Evolutionary conservation across 2,113 vertebrate species (phyloP).

Genomic region (Elanoides forficatus): DNA sequence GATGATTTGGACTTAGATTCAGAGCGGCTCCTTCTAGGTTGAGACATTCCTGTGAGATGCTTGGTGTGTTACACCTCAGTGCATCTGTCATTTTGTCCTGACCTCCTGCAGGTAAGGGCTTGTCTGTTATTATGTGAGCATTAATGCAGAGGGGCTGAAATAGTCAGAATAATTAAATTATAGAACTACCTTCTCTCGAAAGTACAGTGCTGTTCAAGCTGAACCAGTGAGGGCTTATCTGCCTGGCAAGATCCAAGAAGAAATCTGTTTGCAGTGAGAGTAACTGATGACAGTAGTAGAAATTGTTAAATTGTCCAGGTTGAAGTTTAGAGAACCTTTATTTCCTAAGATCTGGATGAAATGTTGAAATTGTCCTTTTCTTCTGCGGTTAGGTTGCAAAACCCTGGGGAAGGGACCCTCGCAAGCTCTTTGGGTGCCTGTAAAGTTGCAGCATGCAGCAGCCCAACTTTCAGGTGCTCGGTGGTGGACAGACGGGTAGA

Average conservation of each 20-base stretch:
- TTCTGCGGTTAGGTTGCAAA: background rate
- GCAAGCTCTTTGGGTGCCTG: background rate
- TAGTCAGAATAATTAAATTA: background rate
- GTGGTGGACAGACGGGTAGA: background rate
- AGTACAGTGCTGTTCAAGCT: background rate
- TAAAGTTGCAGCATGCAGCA: background rate
- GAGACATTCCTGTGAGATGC: background rate
- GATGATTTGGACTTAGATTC: background rate
- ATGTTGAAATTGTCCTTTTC: background rate
- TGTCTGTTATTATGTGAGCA: background rate
- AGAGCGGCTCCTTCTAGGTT: background rate
- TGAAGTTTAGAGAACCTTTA: background rate
- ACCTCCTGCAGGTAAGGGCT: background rate
- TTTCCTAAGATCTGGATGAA: background rate
- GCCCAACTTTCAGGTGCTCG: background rate
- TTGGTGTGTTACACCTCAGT: background rate
- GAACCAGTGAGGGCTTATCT: background rate
- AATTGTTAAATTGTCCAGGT: background rate
- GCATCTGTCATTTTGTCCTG: background rate
- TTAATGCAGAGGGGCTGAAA: background rate
- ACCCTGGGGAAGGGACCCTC: background rate
- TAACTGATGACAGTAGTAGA: background rate
- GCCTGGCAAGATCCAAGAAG: background rate
- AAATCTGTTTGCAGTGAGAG: background rate
- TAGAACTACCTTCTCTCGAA: background rate